Evolutionary conservation across 2,797 vertebrate genomes (phyloP), one percentile per base, ranked within the genome.

Genomic region (Huso huso): DNA sequence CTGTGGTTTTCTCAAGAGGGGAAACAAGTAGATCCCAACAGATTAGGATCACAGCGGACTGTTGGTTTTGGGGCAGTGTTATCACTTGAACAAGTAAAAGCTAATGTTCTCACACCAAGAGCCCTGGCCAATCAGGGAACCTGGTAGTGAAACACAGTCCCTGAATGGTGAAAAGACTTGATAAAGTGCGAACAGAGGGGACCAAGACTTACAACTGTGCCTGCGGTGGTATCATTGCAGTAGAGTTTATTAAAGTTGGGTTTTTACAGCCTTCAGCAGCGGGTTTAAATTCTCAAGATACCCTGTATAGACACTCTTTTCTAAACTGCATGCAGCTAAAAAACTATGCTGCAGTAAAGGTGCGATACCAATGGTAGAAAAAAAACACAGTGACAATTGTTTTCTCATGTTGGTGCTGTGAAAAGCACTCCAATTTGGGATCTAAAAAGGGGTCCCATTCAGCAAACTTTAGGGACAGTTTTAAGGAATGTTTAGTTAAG

Each of bases 1-100:
- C 74, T 70, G 62, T 51, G 70, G 72, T 73, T 78, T 68, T 72
- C 67, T 67, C 74, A 68, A 58, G n/a, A 68, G 71, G 76, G 78
- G 73, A 64, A 71, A 67, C 66, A 70, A 76, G 67, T 73, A 68
- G 59, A 49, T 58, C 61, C 73, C 77, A 76, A 79, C 71, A 77
- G 75, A 77, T 76, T 73, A 69, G 62, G 70, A 78, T 50, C 73
- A 74, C 71, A 62, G 72, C 66, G 65, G 57, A 64, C 69, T 73
- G 67, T 70, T 71, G 72, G 68, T 71, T 75, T 73, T 68, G 66
- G 69, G 60, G 61, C 65, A 57, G 66, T 37, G 69, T 64, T 53
- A 69, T 59, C 37, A 52, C n/a, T 61, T 13, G 51, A 52, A 53
- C 60, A 64, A 66, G 60, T 69, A 64, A 69, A 67, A 67, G 49